Percentiles rank a stretch among this genome's conserved stretches.
phyloP scores from a whole-genome alignment of 92 coral and sea anemone genomes.

The Zoanthus sociatus region DNA sequence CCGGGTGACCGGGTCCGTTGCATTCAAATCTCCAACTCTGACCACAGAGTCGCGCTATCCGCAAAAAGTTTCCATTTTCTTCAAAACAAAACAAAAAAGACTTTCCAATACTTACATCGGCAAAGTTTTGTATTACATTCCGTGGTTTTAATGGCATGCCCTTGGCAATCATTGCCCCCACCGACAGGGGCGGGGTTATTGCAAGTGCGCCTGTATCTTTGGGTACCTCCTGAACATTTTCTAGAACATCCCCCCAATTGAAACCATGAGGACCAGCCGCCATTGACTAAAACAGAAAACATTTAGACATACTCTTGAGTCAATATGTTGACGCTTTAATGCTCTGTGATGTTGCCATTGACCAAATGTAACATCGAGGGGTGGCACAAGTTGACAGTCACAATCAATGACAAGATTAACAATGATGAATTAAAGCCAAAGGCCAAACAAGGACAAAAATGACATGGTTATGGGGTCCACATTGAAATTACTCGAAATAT shows the following conservation, averaged over 20 bases:
- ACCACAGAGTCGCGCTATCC: too few species aligned
- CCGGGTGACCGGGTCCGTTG: too few species aligned
- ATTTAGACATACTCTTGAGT: neutral
- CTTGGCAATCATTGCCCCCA: constrained; percentile 1
- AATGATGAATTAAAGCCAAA: too few species aligned
- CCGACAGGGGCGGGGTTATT: neutral
- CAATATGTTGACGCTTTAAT: neutral
- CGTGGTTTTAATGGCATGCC: neutral
- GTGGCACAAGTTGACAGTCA: too few species aligned
- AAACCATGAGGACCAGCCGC: constrained; percentile 9
- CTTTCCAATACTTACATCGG: neutral
- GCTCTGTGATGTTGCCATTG: neutral
- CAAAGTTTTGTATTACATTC: neutral
- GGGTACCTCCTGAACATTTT: neutral
- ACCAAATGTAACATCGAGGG: too few species aligned
- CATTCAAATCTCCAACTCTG: too few species aligned
- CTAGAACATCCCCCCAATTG: neutral
- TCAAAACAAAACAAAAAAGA: neutral
- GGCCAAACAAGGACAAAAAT: too few species aligned
- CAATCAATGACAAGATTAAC: too few species aligned
- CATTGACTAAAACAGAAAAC: neutral
- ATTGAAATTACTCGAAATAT: too few species aligned
- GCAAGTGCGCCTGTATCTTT: neutral
- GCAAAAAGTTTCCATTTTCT: neutral
- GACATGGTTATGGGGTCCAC: too few species aligned